Base-by-base conservation (phyloP, 2,888 invertebrate genomes). In the Drosophila prolongata region DNA sequence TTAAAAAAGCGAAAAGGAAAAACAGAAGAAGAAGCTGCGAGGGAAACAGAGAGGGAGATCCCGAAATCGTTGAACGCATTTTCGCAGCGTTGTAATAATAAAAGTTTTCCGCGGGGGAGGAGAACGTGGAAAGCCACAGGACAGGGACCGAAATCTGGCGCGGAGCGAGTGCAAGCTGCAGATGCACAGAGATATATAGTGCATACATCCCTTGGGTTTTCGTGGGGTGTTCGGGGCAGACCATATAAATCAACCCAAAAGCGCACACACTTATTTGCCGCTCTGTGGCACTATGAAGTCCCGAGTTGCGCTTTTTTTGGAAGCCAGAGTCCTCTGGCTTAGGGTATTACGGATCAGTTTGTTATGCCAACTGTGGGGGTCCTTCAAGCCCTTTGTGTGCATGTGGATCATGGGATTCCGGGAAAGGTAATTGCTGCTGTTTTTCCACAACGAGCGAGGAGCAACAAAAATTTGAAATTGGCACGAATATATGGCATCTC, bases 51-150 rank as follows among this genome's bases (percentile, higher is more conserved):
- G 57, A 56, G 73, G 60, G 55, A 70, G 75, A 64, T 40, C 14
- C 38, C 67, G 71, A 78, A 81, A 80, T 79, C 81, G 81, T 44
- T 78, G 81, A 82, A 83, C 85, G 82, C 85, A 84, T 84, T 82
- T 83, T 80, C 85, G 58, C 62, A 73, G 60, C 78, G 68, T 73
- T 80, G 82, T 76, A 83, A 84, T 84, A 83, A 82, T 79, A 84
- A 83, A 84, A 82, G 79, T 84, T 80, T 78, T 71, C 50, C 62
- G 78, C 68, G 80, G 68, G 38, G 44, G 55, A 37, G 56, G 60
- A 35, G 30, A 47, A 19, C 30, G 40, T 35, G 11, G 37, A 49
- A 30, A 40, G 56, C 60, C 47, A 14, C 55, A 55, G 49, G 52
- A 69, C 59, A 54, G 49, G 27, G 55, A 54, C 54, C 54, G 47